Percentiles rank a stretch among this genome's conserved stretches.
Conservation (phyloP, 2,888 invertebrate species). For the Platerodrilus igneus region DNA sequence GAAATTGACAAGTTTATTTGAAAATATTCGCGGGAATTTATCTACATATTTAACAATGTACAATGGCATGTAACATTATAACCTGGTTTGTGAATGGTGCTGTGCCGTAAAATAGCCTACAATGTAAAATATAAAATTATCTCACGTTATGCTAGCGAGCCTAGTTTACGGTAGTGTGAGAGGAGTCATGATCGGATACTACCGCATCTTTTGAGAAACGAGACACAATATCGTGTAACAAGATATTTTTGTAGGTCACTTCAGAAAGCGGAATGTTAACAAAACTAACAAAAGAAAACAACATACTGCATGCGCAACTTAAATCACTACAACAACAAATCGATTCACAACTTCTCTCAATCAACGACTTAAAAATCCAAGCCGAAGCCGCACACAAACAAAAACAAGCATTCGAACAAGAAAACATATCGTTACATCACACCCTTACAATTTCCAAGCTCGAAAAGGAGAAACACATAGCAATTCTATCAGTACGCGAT, state of each 20-base stretch:
- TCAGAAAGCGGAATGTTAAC: not conserved
- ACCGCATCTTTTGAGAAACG: too few species aligned
- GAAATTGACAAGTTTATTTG: too few species aligned
- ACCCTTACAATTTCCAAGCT: slow-evolving; percentile 40
- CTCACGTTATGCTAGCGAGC: too few species aligned
- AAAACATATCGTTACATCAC: slow-evolving; percentile 37
- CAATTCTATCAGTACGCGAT: slow-evolving; percentile 42
- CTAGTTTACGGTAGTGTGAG: too few species aligned
- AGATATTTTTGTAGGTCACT: slow-evolving; percentile 4
- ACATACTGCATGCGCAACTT: slow-evolving; percentile 29
- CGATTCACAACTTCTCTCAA: slow-evolving; percentile 28
- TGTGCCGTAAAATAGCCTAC: too few species aligned
- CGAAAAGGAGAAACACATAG: slow-evolving; percentile 45
- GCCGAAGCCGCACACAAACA: slow-evolving; percentile 38
- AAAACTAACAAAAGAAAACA: slow-evolving; percentile 15
- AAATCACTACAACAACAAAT: slow-evolving; percentile 30
- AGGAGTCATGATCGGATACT: too few species aligned
- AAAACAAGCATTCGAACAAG: slow-evolving; percentile 36
- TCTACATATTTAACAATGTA: too few species aligned
- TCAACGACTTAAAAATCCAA: slow-evolving; percentile 34
- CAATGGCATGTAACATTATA: too few species aligned
- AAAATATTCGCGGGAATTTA: too few species aligned
- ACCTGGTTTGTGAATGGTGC: too few species aligned
- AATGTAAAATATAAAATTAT: too few species aligned
- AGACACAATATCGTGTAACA: too few species aligned